phyloP scores from a whole-genome alignment of 35 echinoderm and acorn worm genomes.

The Ptychodera flava region DNA sequence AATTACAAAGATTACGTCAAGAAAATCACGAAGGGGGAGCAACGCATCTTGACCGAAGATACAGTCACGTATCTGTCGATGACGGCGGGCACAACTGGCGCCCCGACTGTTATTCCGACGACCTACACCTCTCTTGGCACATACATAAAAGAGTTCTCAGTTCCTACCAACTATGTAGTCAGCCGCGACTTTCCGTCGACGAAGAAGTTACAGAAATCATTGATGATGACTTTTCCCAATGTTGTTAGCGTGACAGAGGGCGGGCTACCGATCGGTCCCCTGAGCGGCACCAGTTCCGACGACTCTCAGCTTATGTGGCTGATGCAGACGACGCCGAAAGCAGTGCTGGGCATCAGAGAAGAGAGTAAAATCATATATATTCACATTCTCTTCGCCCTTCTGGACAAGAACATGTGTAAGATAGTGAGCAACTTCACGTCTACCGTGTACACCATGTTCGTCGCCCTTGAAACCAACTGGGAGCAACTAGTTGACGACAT shows the following conservation, averaged over 20 bases:
- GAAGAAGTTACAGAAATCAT: neutral
- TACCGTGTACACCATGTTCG: neutral
- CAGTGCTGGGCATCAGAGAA: conserved; percentile 16
- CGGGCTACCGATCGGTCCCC: neutral
- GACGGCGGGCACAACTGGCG: too few relatives aligned
- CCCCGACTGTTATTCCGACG: too few relatives aligned
- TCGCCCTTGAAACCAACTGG: conserved; percentile 17
- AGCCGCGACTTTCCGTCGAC: neutral
- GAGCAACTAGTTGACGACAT: conserved; percentile 21
- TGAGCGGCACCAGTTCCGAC: neutral
- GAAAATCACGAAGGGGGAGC: too few relatives aligned
- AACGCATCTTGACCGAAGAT: too few relatives aligned
- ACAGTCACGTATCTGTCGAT: too few relatives aligned
- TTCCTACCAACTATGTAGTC: neutral
- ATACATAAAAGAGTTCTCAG: neutral
- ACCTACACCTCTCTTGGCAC: too few relatives aligned
- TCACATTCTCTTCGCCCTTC: conserved; percentile 26
- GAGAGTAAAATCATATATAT: conserved; percentile 24
- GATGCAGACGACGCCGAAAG: neutral
- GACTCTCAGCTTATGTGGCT: neutral
- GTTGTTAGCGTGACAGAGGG: neutral
- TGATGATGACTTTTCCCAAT: neutral
- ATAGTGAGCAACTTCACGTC: conserved; percentile 8
- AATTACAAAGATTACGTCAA: too few relatives aligned
- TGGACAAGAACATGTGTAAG: conserved; percentile 7